These are phyloP conservation scores for Panulirus ornatus DNA, from an alignment of 1,140 invertebrate genomes.

Conservation along the genomic window DNA sequence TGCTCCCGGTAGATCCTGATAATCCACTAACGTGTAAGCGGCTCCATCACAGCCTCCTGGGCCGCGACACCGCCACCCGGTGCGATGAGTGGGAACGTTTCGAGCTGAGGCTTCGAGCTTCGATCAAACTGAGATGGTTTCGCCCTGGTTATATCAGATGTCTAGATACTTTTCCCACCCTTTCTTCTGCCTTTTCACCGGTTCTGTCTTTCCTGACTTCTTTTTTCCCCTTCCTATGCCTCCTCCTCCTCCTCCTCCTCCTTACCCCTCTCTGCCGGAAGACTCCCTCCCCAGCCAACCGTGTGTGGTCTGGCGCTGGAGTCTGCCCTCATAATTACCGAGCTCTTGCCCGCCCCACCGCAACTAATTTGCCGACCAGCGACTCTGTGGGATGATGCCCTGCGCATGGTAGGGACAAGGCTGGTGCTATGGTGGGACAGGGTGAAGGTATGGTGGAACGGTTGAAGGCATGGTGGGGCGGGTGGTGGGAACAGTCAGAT, in stretches of 20 bases:
- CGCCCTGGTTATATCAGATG: no score
- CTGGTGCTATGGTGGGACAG: neutral
- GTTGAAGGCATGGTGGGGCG: neutral
- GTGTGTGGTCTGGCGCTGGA: neutral
- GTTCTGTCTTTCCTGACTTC: neutral
- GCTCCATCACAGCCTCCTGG: no score
- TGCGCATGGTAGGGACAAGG: neutral
- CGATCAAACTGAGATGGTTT: no score
- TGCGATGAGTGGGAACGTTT: no score
- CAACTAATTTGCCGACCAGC: neutral
- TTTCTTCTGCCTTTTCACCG: no score
- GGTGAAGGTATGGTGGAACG: neutral
- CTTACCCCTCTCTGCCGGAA: neutral
- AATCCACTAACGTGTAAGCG: no score
- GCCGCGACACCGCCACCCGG: no score
- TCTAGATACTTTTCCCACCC: no score
- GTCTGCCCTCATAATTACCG: neutral
- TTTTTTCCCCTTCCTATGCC: neutral
- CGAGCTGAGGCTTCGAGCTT: no score
- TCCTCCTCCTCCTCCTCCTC: slow-evolving; percentile 13
- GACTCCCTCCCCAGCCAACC: neutral
- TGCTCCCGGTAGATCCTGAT: no score
- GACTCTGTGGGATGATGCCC: neutral
- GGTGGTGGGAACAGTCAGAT: neutral
- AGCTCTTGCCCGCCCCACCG: neutral